Conservation (phyloP, 2,888 invertebrate species). For the Drosophila picticornis region DNA sequence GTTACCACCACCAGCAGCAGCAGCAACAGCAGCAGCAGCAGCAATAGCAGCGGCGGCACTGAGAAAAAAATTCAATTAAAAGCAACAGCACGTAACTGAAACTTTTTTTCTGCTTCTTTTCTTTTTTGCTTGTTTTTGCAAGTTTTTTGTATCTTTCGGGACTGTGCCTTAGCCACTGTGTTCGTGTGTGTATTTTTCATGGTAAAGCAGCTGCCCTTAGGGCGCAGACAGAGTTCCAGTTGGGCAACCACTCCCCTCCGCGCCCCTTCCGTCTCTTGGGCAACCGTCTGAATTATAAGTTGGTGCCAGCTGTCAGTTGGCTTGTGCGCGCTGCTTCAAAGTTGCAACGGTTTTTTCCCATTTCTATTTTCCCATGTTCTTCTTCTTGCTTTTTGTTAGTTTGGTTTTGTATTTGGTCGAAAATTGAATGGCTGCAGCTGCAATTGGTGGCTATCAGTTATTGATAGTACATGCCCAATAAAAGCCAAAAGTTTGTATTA, state of each 20-base stretch:
- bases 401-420: constrained; percentile 29
- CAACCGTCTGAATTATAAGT: constrained; percentile 57
- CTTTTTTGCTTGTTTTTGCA: constrained; percentile 42
- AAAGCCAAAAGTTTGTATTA: constrained; percentile 53
- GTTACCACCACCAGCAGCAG: constrained; percentile 49
- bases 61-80: constrained; percentile 81
- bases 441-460: constrained; percentile 65
- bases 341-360: constrained; percentile 55
- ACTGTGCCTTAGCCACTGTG: constrained; percentile 22
- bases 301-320: constrained; percentile 74
- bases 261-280: not conserved
- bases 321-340: constrained; percentile 50
- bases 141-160: constrained; percentile 73
- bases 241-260: not conserved
- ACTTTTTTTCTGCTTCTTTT: constrained; percentile 61
- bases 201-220: constrained; percentile 54
- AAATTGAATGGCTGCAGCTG: constrained; percentile 66
- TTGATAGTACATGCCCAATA: constrained; percentile 58
- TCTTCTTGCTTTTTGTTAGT: constrained; percentile 5
- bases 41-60: constrained; percentile 37
- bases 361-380: constrained; percentile 12
- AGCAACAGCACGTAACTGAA: constrained; percentile 83
- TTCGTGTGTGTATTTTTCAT: constrained; percentile 34
- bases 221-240: constrained; percentile 49
- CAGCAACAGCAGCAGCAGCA: constrained; percentile 26